Evolutionary conservation across 2,113 vertebrate species (phyloP).

Genomic region (Pelecanoides urinatrix): DNA sequence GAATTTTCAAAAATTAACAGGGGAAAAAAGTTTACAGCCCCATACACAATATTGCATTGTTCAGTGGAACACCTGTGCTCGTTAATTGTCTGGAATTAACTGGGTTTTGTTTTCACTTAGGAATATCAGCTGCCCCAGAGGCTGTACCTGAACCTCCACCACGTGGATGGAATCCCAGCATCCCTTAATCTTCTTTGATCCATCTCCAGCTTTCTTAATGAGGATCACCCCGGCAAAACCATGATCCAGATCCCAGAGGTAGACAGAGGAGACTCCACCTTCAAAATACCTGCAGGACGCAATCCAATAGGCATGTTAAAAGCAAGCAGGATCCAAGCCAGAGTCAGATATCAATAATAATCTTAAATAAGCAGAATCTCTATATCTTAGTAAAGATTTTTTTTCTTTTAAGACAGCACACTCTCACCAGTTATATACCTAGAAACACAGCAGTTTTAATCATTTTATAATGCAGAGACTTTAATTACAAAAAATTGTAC

Average conservation of each 20-base stretch:
- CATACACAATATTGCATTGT: constrained; percentile 49
- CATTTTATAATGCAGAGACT: background rate
- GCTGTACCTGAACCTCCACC: constrained; percentile 96
- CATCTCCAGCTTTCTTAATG: constrained; percentile 98
- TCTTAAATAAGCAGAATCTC: background rate
- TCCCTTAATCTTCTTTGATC: constrained; percentile 99
- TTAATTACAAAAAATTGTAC: background rate
- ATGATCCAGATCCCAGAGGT: constrained; percentile 99
- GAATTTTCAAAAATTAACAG: background rate
- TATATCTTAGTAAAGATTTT: background rate
- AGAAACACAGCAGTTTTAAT: background rate
- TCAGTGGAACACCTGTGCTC: constrained; percentile 55
- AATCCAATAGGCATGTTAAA: background rate
- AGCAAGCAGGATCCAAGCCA: background rate
- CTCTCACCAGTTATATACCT: background rate
- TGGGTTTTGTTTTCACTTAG: background rate
- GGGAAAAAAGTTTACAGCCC: constrained; percentile 11
- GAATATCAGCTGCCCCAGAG: background rate
- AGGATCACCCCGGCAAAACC: constrained; percentile 99
- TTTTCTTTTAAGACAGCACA: background rate
- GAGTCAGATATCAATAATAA: background rate
- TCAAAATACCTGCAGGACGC: constrained; percentile 90
- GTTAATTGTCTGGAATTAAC: constrained; percentile 35
- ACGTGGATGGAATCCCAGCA: constrained; percentile 99
- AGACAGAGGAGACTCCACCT: constrained; percentile 97